Percentiles rank a stretch among this genome's conserved stretches.
Conservation (phyloP, 2,797 vertebrate species). For the Pipistrellus pipistrellus region DNA sequence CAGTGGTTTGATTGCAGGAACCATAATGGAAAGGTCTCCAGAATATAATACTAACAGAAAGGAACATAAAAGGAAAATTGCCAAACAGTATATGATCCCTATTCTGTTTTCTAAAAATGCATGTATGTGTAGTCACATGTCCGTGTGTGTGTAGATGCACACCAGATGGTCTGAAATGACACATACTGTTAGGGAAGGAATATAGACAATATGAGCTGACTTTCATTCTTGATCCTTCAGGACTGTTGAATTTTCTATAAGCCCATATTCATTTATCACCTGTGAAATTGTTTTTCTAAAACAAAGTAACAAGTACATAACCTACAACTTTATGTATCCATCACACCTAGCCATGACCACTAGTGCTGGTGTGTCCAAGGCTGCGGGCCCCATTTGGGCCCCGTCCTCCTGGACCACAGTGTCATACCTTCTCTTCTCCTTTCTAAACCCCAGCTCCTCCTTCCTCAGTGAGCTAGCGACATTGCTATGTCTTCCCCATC, state of each 20-base stretch:
- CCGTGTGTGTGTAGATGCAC: not conserved
- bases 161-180: not conserved
- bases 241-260: not conserved
- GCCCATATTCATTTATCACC: not conserved
- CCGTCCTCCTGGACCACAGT: not conserved
- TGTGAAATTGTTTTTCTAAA: not conserved
- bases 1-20: fast-evolving
- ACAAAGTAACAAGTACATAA: not conserved
- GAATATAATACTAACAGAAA: not conserved
- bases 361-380: not conserved
- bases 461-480: not conserved
- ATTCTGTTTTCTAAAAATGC: not conserved
- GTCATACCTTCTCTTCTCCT: not conserved
- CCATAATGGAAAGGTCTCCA: not conserved
- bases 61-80: not conserved
- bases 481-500: not conserved
- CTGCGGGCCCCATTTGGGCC: no score
- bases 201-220: fast-evolving
- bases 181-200: not conserved
- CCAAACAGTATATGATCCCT: not conserved
- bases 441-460: not conserved
- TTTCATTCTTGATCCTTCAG: not conserved
- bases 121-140: not conserved
- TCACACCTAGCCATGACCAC: not conserved
- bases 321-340: no score